Base-by-base conservation (phyloP, 1,140 invertebrate species). In the Tetramorium parvispinum region DNA sequence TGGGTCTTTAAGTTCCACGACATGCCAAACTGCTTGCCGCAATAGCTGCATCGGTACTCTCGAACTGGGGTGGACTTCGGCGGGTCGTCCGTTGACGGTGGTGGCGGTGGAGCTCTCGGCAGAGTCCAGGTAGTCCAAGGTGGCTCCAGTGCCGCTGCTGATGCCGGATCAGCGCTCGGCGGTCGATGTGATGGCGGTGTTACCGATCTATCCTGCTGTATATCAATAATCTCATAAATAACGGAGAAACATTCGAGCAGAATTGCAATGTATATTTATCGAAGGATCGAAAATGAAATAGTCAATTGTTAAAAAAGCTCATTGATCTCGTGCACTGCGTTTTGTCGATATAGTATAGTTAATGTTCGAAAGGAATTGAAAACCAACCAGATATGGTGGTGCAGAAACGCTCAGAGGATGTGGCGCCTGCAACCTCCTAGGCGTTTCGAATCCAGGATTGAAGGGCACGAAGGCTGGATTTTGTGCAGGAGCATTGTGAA, bases 1-100 rank as follows among this genome's bases (percentile, higher is more conserved):
- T 98, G 97, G 63, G 97, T 98, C 93, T 98, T 98, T 87, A 98
- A 95, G 95, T 98, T 98, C 97, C 97, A 98, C 1, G 97, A 98
- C 97, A 98, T 98, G 51, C 97, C 97, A 92, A 98, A 98, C 93
- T 98, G 97, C 95, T 98, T 98, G 43, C 97, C 97, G 94, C 98
- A 98, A 94, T 98, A 98, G 93, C 97, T 97, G 92, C 98, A 98
- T 61, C 97, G 96, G 91, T 98, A 98, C 93, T 98, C 98, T 37
- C 97, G 96, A 10, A 98, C 97, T 18, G 97, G 97, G 10, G 96
- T 93, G 3, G 94, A 95, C 87, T 96, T 95, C 11, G 95, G 95
- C 90, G 94, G 95, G 85, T 95, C 95, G n/a, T 96, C 96, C 77
- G 96, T 94, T 0, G 96, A 92, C 5, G 79, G 77, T 6, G 96